Conservation (phyloP, 2,888 invertebrate genomes). For the Folsomia candida region DNA sequence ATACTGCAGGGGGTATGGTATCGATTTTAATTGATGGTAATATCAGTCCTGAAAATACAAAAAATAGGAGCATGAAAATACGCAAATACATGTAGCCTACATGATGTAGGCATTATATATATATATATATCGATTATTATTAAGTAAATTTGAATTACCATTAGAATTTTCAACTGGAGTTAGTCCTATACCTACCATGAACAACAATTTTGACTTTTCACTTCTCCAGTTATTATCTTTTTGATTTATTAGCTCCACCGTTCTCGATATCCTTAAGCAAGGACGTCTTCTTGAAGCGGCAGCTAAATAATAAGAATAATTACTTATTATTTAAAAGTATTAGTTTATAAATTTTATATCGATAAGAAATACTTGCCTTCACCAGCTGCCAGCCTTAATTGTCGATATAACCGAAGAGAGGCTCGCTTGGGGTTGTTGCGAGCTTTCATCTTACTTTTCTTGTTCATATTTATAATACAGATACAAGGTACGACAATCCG, state of each 20-base stretch:
- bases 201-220: slow-evolving; percentile 26
- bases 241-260: slow-evolving; percentile 23
- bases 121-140: neutral
- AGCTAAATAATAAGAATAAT: too few species aligned
- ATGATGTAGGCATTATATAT: too few species aligned
- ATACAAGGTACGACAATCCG: neutral
- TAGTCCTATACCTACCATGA: slow-evolving; percentile 24
- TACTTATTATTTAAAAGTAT: too few species aligned
- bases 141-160: too few species aligned
- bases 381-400: neutral
- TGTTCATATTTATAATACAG: neutral
- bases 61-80: neutral
- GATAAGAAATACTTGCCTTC: neutral
- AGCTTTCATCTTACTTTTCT: neutral
- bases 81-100: neutral
- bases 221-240: slow-evolving; percentile 10
- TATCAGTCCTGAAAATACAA: neutral
- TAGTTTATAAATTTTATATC: neutral
- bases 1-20: neutral
- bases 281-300: too few species aligned
- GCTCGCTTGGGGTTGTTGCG: neutral
- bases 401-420: neutral
- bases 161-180: slow-evolving; percentile 15
- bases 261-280: slow-evolving; percentile 5
- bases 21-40: neutral